Conservation (phyloP, 2,888 invertebrate genomes). For the Mythimna vitellina region DNA sequence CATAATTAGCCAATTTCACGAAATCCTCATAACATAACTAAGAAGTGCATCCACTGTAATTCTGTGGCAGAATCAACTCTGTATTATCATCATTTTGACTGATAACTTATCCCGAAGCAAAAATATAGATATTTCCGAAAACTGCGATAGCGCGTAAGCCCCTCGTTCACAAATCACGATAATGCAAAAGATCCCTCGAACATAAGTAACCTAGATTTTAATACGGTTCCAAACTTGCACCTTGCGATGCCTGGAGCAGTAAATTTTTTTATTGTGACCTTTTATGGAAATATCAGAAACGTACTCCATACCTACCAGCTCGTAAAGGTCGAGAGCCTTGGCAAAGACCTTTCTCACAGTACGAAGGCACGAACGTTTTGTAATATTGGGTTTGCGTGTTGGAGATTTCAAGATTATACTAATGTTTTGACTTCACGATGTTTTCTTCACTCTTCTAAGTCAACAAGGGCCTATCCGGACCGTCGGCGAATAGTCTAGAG, state of each 20-base stretch:
- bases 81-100: background rate
- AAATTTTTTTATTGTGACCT: background rate
- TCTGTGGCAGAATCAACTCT: background rate
- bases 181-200: background rate
- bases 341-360: slow-evolving; percentile 3
- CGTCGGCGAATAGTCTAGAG: too few relatives aligned
- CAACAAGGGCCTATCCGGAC: too few relatives aligned
- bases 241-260: background rate
- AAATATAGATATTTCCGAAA: slow-evolving; percentile 3
- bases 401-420: slow-evolving; percentile 2
- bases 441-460: background rate
- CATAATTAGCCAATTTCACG: too few relatives aligned
- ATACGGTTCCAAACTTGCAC: background rate
- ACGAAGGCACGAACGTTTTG: background rate
- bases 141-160: background rate
- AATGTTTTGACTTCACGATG: background rate
- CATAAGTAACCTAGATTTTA: background rate
- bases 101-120: slow-evolving; percentile 9
- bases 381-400: background rate
- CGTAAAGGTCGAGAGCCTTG: background rate
- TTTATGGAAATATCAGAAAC: background rate
- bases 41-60: too few relatives aligned
- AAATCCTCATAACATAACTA: too few relatives aligned
- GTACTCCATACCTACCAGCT: background rate
- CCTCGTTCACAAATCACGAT: background rate